Evolutionary conservation across 2,113 vertebrate genomes (phyloP).

Genomic region (Prionailurus viverrinus): DNA sequence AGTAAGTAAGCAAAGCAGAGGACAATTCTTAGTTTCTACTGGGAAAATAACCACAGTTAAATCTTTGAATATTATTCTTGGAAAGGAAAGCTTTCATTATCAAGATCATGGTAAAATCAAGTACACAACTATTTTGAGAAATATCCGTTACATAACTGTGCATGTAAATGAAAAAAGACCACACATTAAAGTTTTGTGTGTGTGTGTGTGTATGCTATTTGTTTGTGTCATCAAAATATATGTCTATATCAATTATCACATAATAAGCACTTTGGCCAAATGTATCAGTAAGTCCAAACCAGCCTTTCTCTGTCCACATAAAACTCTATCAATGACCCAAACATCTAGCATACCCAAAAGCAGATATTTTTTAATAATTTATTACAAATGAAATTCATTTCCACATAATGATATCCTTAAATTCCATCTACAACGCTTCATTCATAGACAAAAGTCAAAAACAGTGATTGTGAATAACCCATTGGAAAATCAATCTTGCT

Average conservation of each 20-base stretch:
- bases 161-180: not conserved
- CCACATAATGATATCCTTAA: constrained; percentile 1
- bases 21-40: not conserved
- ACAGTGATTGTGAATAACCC: constrained; percentile 24
- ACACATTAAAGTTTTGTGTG: not conserved
- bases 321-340: not conserved
- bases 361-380: constrained; percentile 55
- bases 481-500: constrained; percentile 21
- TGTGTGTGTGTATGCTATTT: not conserved
- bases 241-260: constrained; percentile 14
- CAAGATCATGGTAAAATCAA: not conserved
- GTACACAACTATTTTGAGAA: not conserved
- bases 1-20: not conserved
- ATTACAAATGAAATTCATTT: constrained; percentile 58
- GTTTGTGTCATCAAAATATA: not conserved
- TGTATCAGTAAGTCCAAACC: not conserved
- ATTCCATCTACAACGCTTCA: not conserved
- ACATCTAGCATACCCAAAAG: constrained; percentile 42
- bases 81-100: constrained; percentile 10
- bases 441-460: constrained; percentile 18
- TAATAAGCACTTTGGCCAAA: not conserved
- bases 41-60: not conserved
- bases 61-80: not conserved
- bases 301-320: not conserved
- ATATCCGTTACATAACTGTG: not conserved